Evolutionary conservation across 2,888 invertebrate species (phyloP), one percentile per base, ranked within the genome.

Genomic region (Drosophila hawaiiensis): DNA sequence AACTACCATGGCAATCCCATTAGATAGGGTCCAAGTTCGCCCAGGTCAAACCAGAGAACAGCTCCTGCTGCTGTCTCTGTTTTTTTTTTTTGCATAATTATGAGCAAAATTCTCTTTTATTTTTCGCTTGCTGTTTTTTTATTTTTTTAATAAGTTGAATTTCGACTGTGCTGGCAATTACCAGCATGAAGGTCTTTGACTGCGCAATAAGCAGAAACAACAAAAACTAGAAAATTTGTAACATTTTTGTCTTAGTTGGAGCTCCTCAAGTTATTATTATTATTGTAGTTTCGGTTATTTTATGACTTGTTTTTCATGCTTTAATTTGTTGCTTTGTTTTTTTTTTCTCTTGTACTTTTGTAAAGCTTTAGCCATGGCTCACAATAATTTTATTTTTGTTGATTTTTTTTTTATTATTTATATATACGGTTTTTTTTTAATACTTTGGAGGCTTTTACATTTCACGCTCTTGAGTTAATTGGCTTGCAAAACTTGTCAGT

Each of bases 181-280:
- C 89, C 77, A 83, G 86, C 85, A 83, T 85, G 85, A 85, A 85
- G 85, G 85, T 85, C 89, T 85, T 90, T 90, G 85, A 85, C 85
- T 85, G 86, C 85, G 85, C 90, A 85, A 85, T 83, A 76, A 77
- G 49, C 63, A 71, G 49, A 71, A 60, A 43, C 68, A 67, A 64
- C 63, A 63, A 68, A 22, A 70, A 69, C 79, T 76, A 89, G 78
- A 88, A 90, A 90, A 88, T 90, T 89, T 90, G 90, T 85, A 83
- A 90, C 78, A 85, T 88, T 90, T 86, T 86, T 82, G 75, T 74
- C 71, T 73, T 73, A 76, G 77, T 77, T 63, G 72, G 55, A 59
- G 68, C 74, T 80, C 80, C 71, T 76, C 64, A 68, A 56, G 64
- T 70, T 68, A 56, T 55, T 72, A 70, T 72, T 73, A 58, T 77